Percentiles rank a stretch among this genome's conserved stretches.
phyloP scores from a whole-genome alignment of 2,113 vertebrate species.

The Myotis yumanensis region DNA sequence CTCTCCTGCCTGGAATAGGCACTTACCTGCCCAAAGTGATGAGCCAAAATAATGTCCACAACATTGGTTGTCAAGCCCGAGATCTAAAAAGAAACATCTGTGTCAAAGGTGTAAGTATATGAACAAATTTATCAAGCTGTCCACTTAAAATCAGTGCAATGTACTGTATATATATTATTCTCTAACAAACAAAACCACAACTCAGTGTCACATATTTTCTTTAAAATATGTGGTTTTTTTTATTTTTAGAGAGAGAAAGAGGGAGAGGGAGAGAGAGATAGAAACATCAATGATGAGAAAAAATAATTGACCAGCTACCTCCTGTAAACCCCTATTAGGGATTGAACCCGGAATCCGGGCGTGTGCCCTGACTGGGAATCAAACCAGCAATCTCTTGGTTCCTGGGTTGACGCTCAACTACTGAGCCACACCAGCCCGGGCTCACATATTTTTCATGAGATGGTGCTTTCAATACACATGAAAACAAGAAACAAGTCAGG shows the following conservation, averaged over 20 bases:
- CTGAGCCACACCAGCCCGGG: too few relatives aligned
- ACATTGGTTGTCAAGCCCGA: conserved; percentile 95
- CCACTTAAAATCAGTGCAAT: not conserved
- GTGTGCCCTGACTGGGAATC: too few relatives aligned
- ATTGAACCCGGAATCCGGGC: too few relatives aligned
- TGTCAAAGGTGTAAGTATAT: conserved; percentile 51
- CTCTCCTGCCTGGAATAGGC: not conserved
- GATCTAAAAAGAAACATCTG: conserved; percentile 84
- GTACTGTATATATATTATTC: not conserved
- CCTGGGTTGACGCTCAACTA: too few relatives aligned
- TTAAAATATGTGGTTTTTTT: too few relatives aligned
- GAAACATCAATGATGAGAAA: too few relatives aligned
- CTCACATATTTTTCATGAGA: not conserved
- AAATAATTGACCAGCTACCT: too few relatives aligned
- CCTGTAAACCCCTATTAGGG: too few relatives aligned
- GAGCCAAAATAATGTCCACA: conserved; percentile 93
- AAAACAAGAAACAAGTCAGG: not conserved
- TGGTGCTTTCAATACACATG: not conserved
- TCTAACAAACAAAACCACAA: conserved; percentile 12
- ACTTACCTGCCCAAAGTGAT: conserved; percentile 96
- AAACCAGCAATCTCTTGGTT: too few relatives aligned
- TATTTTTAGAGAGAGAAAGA: too few relatives aligned
- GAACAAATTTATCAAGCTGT: conserved; percentile 1
- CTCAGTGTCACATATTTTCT: not conserved
- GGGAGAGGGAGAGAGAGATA: too few relatives aligned